Percentiles rank a stretch among this genome's conserved stretches.
phyloP scores from a whole-genome alignment of 2,113 vertebrate species.

The Colius striatus region DNA sequence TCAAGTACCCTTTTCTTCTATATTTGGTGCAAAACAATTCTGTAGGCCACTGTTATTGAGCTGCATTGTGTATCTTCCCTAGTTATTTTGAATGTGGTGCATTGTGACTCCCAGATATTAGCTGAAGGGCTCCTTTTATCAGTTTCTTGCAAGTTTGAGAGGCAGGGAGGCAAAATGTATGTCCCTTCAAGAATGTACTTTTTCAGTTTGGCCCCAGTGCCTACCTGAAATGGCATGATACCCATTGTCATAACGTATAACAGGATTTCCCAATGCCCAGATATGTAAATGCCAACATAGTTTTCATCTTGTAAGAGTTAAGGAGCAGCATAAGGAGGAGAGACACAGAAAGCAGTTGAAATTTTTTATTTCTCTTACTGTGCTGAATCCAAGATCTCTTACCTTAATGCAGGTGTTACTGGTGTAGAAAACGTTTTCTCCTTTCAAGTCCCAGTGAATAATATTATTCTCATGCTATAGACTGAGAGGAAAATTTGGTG shows the following conservation, averaged over 20 bases:
- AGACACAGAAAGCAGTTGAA: slow-evolving; percentile 95
- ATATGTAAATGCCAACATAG: slow-evolving; percentile 88
- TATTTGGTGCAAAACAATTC: slow-evolving; percentile 89
- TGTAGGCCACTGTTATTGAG: slow-evolving; percentile 88
- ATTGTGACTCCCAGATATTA: slow-evolving; percentile 89
- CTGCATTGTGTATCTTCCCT: slow-evolving; percentile 86
- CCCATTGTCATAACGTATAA: slow-evolving; percentile 93
- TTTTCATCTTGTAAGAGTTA: slow-evolving; percentile 94
- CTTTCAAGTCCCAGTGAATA: slow-evolving; percentile 95
- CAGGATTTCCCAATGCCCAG: slow-evolving; percentile 94
- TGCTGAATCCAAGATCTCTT: slow-evolving; percentile 98
- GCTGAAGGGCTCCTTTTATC: slow-evolving; percentile 88
- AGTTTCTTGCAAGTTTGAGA: slow-evolving; percentile 89
- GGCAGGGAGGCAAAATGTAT: slow-evolving; percentile 81
- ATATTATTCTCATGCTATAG: slow-evolving; percentile 93
- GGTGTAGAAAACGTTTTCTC: slow-evolving; percentile 94
- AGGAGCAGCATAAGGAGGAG: slow-evolving; percentile 93
- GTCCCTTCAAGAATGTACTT: slow-evolving; percentile 91
- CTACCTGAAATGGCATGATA: slow-evolving; percentile 93
- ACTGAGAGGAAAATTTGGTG: slow-evolving; percentile 14
- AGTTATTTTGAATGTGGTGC: slow-evolving; percentile 91
- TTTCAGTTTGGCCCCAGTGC: slow-evolving; percentile 94
- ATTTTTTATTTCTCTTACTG: slow-evolving; percentile 88
- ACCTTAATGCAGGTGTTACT: slow-evolving; percentile 93
- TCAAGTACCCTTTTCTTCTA: slow-evolving; percentile 87